Evolutionary conservation across 2,113 vertebrate species (phyloP), one percentile per base, ranked within the genome.

Genomic region (Rhinoderma darwinii): DNA sequence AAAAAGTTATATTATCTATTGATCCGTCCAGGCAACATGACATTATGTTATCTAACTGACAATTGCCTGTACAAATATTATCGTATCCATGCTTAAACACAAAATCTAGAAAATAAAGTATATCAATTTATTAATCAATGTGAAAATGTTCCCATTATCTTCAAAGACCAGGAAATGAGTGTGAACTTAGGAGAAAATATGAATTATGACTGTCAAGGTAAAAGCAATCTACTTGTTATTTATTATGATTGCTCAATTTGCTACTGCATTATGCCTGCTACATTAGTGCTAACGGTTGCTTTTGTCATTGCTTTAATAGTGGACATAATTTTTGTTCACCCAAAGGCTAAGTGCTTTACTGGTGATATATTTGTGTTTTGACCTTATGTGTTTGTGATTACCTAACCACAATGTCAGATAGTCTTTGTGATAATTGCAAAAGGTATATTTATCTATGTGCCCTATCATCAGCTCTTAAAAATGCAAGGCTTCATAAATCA

Each of bases 341-440:
- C 54, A 82, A 82, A 87, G 78, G 79, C 39, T 75, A 87, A 87
- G 86, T 87, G 86, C 86, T 87, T 20, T 50, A 27, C 78, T 61
- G 59, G 51, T 79, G 56, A 87, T 82, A 87, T 81, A 82, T 87
- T 82, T 87, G 35, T 87, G 27, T 74, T 82, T 87, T 82, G 66
- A 87, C 86, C 78, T 82, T 86, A 82, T 82, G 78, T 87, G 80
- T 87, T 87, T 87, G 78, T 87, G 68, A 87, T 82, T 87, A 87
- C 79, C 54, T 82, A 87, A 82, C 79, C 61, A 61, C 41, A 82
- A 87, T 82, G 68, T 87, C 79, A 87, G 37, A 86, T 44, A 72
- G 54, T 37, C 44, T 72, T 50, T 63, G n/a, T 43, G 54, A 82
- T 87, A 74, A 82, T 82, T 74, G 35, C 78, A 44, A 43, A 63